These are phyloP conservation scores for Sceloporus undulatus DNA, from an alignment of 2,113 vertebrate genomes.

Conservation along the genomic window DNA sequence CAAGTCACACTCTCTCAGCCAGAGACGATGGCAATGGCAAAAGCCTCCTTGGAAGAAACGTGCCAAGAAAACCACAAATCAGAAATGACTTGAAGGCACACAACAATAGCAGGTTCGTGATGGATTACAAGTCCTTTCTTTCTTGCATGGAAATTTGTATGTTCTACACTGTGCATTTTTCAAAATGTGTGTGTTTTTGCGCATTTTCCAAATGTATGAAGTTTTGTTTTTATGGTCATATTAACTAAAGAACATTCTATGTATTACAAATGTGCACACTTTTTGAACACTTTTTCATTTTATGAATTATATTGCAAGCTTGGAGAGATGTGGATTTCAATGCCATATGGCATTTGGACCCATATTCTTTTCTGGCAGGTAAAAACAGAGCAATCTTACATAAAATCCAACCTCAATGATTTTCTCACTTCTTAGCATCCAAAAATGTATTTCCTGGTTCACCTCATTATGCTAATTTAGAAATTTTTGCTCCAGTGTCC, in stretches of 20 bases:
- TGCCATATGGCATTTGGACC: neutral
- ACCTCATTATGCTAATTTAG: neutral
- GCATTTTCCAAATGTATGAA: no score
- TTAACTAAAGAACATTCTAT: neutral
- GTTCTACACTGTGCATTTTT: neutral
- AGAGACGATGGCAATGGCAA: neutral
- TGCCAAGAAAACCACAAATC: neutral
- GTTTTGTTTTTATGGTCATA: no score
- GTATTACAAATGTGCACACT: neutral
- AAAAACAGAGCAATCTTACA: neutral
- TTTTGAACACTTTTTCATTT: neutral
- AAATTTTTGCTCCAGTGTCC: neutral
- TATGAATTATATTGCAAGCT: neutral
- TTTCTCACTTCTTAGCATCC: neutral
- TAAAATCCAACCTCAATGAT: no score
- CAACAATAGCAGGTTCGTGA: neutral
- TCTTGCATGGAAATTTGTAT: neutral
- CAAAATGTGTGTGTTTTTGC: no score
- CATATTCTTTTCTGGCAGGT: neutral
- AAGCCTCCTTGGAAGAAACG: no score
- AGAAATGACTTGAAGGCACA: neutral
- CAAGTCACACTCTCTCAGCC: no score
- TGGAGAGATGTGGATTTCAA: neutral
- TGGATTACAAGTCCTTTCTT: neutral
- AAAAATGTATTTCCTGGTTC: neutral